Evolutionary conservation across 2,888 invertebrate species (phyloP), one percentile per base, ranked within the genome.

Genomic region (Balanococcus diminutus): DNA sequence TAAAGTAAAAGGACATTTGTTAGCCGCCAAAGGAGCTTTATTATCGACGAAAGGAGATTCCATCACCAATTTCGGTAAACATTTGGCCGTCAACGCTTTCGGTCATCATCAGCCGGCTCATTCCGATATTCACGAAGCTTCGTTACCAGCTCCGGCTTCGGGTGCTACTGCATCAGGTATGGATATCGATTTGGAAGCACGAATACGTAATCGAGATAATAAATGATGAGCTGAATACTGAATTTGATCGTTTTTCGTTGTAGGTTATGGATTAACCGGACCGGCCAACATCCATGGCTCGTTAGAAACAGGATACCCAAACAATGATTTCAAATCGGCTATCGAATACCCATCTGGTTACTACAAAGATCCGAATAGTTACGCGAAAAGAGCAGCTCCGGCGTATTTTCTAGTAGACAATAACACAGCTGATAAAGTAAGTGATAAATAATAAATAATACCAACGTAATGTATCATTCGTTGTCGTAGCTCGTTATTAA

Each of bases 1-100:
- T 88, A 96, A 96, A 90, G 96, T 96, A 67, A 94, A 96, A 85
- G 96, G 96, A 14, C 93, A 93, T 88, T 90, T 93, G 22, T 90
- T 94, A 31, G 92, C 92, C 25, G 92, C 93, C 14, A 92, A 93
- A 88, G 94, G 94, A 28, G 92, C 92, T 89, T 90, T 91, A 0
- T 88, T 92, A 32, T 91, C 92, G 0, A 93, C 92, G 25, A 94
- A 95, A 88, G 96, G 96, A 2, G 96, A 96, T 87, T 94, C 93
- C 6, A 94, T 96, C 88, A 93, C 95, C 85, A 93, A 94, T 88
- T 91, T 96, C 22, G 96, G 96, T 56, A 94, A 94, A 90, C 93
- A 94, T 88, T 93, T 96, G 86, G 95, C 95, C 67, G 92, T 93
- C 87, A 95, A 94, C 32, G 95, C 95, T 0, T 92, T 94, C 81